Conservation (phyloP, 2,797 vertebrate species). For the Oophaga sylvatica region DNA sequence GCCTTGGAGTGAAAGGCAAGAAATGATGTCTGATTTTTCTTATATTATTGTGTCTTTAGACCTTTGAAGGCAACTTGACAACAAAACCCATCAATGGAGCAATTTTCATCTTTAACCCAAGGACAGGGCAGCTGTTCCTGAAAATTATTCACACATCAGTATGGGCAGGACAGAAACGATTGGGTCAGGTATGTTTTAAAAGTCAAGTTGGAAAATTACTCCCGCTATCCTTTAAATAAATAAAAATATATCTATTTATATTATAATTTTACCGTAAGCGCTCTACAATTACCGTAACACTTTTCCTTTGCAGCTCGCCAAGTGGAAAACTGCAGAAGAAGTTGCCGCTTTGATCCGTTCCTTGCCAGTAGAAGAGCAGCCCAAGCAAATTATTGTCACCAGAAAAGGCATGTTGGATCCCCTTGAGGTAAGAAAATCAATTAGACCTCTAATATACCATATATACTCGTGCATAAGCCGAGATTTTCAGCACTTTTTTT, state of each 20-base stretch:
- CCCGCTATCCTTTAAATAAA: too few species aligned
- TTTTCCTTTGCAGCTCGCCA: conserved; percentile 83
- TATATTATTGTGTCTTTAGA: conserved; percentile 73
- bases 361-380: conserved; percentile 97
- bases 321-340: conserved; percentile 99
- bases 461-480: too few species aligned
- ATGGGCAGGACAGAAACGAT: conserved; percentile 98
- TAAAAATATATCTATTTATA: background rate
- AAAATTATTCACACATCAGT: conserved; percentile 99
- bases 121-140: conserved; percentile 97
- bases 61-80: conserved; percentile 98
- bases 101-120: conserved; percentile 99
- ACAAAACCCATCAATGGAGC: conserved; percentile 99
- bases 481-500: too few species aligned
- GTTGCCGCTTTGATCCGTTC: conserved; percentile 98
- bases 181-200: conserved; percentile 86
- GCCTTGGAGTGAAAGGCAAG: background rate
- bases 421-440: conserved; percentile 81
- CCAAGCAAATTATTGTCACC: conserved; percentile 99
- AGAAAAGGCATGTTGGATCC: conserved; percentile 99
- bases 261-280: too few species aligned
- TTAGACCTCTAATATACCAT: background rate
- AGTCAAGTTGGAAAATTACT: background rate
- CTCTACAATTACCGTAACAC: background rate
- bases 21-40: background rate